Conservation (phyloP, 2,797 vertebrate genomes). For the Poecilia velifera region DNA sequence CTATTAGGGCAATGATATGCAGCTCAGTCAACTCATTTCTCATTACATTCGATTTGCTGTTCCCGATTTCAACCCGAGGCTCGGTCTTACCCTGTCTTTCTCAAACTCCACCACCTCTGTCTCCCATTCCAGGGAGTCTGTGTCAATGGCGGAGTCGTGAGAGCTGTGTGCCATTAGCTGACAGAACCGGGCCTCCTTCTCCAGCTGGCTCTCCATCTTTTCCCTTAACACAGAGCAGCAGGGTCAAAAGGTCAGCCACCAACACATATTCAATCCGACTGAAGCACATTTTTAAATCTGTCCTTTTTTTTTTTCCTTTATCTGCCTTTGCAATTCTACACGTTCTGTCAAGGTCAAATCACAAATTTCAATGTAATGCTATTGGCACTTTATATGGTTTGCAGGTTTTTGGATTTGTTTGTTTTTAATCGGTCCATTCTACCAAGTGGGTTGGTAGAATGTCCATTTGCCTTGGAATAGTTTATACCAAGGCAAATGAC, state of each 20-base stretch:
- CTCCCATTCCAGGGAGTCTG: slow-evolving; percentile 98
- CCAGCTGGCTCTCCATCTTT: slow-evolving; percentile 95
- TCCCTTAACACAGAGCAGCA: slow-evolving; percentile 81
- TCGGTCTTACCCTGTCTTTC: slow-evolving; percentile 89
- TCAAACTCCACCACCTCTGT: slow-evolving; percentile 98
- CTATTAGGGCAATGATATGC: slow-evolving; percentile 70
- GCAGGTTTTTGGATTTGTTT: background rate
- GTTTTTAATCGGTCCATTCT: background rate
- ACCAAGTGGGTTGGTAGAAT: background rate
- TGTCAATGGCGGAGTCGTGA: slow-evolving; percentile 97
- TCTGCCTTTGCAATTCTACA: background rate
- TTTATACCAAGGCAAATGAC: too few species aligned
- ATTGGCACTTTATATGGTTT: background rate
- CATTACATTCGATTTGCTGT: slow-evolving; percentile 21
- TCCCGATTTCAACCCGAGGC: background rate
- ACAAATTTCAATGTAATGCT: background rate
- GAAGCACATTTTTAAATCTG: background rate
- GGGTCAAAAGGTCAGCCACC: slow-evolving; percentile 54
- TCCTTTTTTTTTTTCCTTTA: background rate
- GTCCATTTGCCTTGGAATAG: too few species aligned
- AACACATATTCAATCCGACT: background rate
- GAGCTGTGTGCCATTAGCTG: slow-evolving; percentile 97
- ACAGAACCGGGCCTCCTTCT: slow-evolving; percentile 94
- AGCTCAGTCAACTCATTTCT: slow-evolving; percentile 24
- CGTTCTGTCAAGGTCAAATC: background rate